Conservation (phyloP, 2,797 vertebrate species). For the Brachyalestes nurse region DNA sequence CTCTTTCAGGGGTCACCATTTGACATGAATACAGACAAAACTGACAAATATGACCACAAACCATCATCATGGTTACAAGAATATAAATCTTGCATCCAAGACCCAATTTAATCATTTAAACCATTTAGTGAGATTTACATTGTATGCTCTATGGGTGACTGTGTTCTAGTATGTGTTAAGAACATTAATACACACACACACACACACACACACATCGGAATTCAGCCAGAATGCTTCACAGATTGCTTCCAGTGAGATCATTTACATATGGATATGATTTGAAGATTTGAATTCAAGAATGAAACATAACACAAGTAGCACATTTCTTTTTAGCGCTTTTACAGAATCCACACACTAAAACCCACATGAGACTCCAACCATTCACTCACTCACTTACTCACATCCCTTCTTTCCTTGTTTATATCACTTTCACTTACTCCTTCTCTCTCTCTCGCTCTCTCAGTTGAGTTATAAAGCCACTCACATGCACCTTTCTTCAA, state of each 20-base stretch:
- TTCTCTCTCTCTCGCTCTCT: neutral
- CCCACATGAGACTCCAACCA: neutral
- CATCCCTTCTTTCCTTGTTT: neutral
- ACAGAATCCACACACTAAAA: neutral
- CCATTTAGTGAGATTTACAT: too few species aligned
- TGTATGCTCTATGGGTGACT: too few species aligned
- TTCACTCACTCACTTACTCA: neutral
- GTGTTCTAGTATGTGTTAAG: too few species aligned
- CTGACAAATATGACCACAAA: too few species aligned
- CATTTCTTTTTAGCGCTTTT: neutral
- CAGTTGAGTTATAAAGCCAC: neutral
- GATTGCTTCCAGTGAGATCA: neutral
- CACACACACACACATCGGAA: neutral
- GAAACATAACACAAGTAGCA: neutral
- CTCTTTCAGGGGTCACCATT: too few species aligned
- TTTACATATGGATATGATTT: neutral
- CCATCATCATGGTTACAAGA: too few species aligned
- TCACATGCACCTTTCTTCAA: neutral
- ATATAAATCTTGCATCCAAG: too few species aligned
- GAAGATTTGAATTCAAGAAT: neutral
- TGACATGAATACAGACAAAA: too few species aligned
- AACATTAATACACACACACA: too few species aligned
- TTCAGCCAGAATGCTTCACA: neutral
- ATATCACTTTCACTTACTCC: neutral
- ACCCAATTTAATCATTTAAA: too few species aligned